Evolutionary conservation across 2,888 invertebrate species (phyloP), one percentile per base, ranked within the genome.

Genomic region (Fabriciana adippe): DNA sequence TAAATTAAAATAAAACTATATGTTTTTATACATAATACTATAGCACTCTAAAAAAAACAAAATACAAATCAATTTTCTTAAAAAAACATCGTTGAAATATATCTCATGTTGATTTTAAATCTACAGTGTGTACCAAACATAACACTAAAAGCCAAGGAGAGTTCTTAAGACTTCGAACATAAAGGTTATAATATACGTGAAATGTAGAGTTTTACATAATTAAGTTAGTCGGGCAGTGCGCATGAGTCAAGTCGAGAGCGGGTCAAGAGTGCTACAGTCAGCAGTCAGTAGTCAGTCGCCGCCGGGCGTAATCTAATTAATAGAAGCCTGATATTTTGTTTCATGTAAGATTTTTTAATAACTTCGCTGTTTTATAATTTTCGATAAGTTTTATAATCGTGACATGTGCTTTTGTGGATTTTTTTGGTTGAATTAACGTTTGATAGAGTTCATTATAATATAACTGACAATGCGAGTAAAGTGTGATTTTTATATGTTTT

Each of bases 241-340:
- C 88, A 89, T 88, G 87, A 81, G 74, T 81, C 69, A 75, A 80
- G 74, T 82, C 68, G 75, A 87, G 86, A 76, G 78, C 77, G 74
- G 76, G 75, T 79, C 77, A 74, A 78, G 76, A 73, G 75, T 73
- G 74, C 74, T 55, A 48, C 50, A 71, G 54, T 64, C 77, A 79
- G 78, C 79, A 61, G 61, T 61, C 61, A 61, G 51, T 79, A 79
- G 79, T 78, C 73, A 64, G 68, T 57, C 65, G 67, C 66, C 31
- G 64, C 72, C 76, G 74, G 72, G 72, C 69, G 71, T 83, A 86
- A 87, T 85, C 80, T 78, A 75, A 79, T 87, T 87, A 86, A 53
- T 57, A 54, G 59, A 60, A 61, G 50, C 66, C 65, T 41, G 53
- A 53, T 31, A 47, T 66, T 60, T 54, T 66, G 45, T 18, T 59